Evolutionary conservation across 2,888 invertebrate species (phyloP), one percentile per base, ranked within the genome.

Genomic region (Scrobipalpa atriplicella): DNA sequence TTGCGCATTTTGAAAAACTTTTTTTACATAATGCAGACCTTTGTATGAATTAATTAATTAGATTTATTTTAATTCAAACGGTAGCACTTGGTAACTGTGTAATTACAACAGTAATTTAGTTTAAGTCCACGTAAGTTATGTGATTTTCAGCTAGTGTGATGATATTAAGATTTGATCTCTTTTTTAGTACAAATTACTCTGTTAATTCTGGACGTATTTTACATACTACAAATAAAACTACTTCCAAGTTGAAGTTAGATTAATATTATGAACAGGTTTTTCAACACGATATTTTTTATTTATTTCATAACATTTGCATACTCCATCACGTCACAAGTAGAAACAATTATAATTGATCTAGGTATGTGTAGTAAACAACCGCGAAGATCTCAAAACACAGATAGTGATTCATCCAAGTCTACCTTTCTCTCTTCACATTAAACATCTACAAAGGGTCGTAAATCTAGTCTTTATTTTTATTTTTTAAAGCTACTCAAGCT

Each of bases 11-110:
- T 41, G n/a, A 41, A 41, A 41, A 9, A 41, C 13, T 5, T 41
- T 41, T 41, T 47, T 47, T 47, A 47, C 47, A 47, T 11, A 54
- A 54, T 19, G 54, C 54, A 54, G 19, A 54, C 54, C 21, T 54
- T 54, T 54, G 54, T 19, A n/a, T 54, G 21, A 54, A 11, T 54
- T 19, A 21, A 54, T 54, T 54, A 21, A 54, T 21, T 21, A 8
- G 2, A 10, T 19, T 54, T 54, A 54, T 19, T 19, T 54, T 21
- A 54, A 19, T 11, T 10, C 8, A 54, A 54, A 54, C 54, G 54
- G 54, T 19, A 54, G 21, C n/a, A n/a, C n/a, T n/a, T 54, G 0
- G 18, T 54, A 54, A 54, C 54, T 54, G 19, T 54, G 54, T 10
- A 21, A 54, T 21, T 19, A 10, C 10, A 19, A 54, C n/a, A n/a